A percentile compares a stretch with the other conserved stretches of the same genome.
Evolutionary conservation across 1,140 invertebrate genomes (phyloP).

Genomic region (Sinella curviseta): DNA sequence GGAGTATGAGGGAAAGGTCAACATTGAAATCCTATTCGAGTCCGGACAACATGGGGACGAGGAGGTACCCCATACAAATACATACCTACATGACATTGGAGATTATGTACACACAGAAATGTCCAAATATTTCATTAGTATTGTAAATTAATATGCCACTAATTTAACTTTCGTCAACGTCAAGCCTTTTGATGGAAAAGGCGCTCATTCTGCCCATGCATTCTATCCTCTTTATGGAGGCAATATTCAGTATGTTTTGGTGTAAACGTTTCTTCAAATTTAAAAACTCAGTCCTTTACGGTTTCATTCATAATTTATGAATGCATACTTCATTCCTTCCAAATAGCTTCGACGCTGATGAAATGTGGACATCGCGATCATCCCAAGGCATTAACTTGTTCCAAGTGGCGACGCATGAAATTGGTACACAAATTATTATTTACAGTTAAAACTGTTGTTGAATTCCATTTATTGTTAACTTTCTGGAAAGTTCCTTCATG

Average conservation of each 20-base stretch:
- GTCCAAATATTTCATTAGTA: neutral
- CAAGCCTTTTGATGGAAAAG: slow-evolving; percentile 17
- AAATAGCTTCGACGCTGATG: slow-evolving; percentile 15
- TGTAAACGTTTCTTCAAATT: too few species aligned
- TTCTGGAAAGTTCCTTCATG: too few species aligned
- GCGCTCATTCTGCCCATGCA: neutral
- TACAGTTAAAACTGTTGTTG: too few species aligned
- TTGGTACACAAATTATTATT: slow-evolving; percentile 15
- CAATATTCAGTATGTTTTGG: neutral
- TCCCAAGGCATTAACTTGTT: neutral
- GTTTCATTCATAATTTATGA: too few species aligned
- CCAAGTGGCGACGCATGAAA: slow-evolving; percentile 28
- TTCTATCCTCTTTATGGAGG: slow-evolving; percentile 11
- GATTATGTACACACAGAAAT: neutral
- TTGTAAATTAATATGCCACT: neutral
- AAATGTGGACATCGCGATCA: neutral
- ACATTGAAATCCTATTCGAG: slow-evolving; percentile 19
- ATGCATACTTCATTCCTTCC: neutral
- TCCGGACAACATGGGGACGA: neutral
- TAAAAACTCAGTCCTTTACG: too few species aligned
- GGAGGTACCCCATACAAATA: neutral
- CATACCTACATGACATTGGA: neutral
- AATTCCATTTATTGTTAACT: too few species aligned
- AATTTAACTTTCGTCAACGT: too few species aligned
- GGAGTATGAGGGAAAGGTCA: neutral